Evolutionary conservation across 2,797 vertebrate species (phyloP).

Genomic region (Enteromius trimaculatus): DNA sequence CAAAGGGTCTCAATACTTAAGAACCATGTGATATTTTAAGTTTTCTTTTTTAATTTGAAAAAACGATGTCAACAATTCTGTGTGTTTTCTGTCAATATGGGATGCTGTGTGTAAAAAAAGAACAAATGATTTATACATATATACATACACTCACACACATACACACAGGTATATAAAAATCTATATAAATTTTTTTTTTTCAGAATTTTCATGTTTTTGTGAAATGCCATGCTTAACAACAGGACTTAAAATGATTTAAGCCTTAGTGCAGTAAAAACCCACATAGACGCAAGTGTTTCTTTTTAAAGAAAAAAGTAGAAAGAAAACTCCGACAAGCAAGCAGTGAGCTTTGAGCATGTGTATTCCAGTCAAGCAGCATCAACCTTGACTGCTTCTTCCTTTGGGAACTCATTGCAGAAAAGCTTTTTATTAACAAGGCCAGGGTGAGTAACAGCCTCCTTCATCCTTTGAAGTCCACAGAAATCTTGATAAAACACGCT

Average conservation of each 20-base stretch:
- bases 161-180: too few relatives aligned
- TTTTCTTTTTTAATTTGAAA: too few relatives aligned
- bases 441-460: conserved; percentile 27
- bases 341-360: conserved; percentile 8
- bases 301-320: conserved; percentile 6
- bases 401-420: conserved; percentile 45
- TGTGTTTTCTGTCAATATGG: too few relatives aligned
- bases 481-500: conserved; percentile 27
- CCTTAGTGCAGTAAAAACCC: not conserved
- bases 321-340: not conserved
- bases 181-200: not conserved
- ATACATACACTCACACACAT: too few relatives aligned
- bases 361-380: conserved; percentile 27
- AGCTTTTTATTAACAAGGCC: conserved; percentile 50
- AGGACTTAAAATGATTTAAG: not conserved
- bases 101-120: too few relatives aligned
- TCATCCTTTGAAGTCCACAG: conserved; percentile 52
- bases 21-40: too few relatives aligned
- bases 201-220: not conserved
- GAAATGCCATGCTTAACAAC: not conserved
- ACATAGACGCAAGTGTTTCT: not conserved
- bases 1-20: too few relatives aligned
- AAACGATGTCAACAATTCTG: too few relatives aligned
- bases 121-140: too few relatives aligned
- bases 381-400: conserved; percentile 38